Base-by-base conservation (phyloP, 2,888 invertebrate species). In the Pherbina coryleti region DNA sequence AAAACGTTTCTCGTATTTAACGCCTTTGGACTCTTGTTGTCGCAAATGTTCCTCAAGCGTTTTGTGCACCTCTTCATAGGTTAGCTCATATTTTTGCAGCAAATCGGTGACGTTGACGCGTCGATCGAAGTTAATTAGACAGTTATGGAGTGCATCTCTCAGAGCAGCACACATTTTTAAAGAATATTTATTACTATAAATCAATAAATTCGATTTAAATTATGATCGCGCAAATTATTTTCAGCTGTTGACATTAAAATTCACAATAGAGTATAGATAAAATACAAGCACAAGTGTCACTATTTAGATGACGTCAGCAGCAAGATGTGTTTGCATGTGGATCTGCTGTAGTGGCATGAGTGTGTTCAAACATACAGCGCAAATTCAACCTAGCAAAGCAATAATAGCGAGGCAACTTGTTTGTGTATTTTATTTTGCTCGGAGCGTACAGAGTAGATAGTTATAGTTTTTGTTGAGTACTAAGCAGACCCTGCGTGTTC, bases 91-190 rank as follows among this genome's bases (percentile, higher is more conserved):
- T 62, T 88, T 82, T 72, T 89, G 86, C 69, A 89, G 77, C n/a
- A 88, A 83, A 78, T 87, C 87, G 3, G 86, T 89, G 71, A 88
- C 83, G 62, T 86, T 78, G 76, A 89, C 85, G 67, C 86, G 87
- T 4, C 84, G 80, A 79, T 89, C 86, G 49, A 88, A 88, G 79
- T 85, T 87, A 31, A 88, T 86, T 44, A 86, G 25, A 72, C 88
- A 88, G 79, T 88, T 85, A 3, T 83, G 80, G 8, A 88, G 81
- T 19, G 87, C 88, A 44, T 84, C 78, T 76, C 84, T 80, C 62
- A 88, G 70, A 78, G 79, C 72, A 9, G 77, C 75, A 17, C 75
- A 69, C 83, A 83, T 83, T n/a, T n/a, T 60, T 8, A 64, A 64
- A 17, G 25, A 17, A 1, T 31, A 64, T 22, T 64, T 34, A 34